Base-by-base conservation (phyloP, 2,113 vertebrate genomes). In the Oreocharis arfaki region DNA sequence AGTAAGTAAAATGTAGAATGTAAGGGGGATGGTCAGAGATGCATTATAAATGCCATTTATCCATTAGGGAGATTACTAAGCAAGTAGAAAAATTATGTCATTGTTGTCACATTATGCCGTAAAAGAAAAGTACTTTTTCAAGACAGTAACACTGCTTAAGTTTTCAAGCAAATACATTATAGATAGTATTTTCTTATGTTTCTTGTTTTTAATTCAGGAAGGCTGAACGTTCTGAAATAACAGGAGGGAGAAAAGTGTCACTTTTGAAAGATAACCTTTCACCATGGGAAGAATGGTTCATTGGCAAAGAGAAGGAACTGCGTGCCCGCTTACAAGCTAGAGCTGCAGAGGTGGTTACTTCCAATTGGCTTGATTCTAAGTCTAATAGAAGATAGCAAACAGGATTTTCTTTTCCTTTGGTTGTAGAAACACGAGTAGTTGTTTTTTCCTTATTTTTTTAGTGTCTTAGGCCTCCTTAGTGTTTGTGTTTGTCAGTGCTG, bases 261-360 rank as follows among this genome's bases (percentile, higher is more conserved):
- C 56, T 32, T 65, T 70, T 87, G 74, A 63, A 95, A 91, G 95
- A 96, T 61, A 90, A 81, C 61, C 98, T 99, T 47, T 98, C 98
- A 84, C 98, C 99, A 0, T 99, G 99, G 99, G 98, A 99, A 96
- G 83, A 98, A 85, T 99, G 99, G 99, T 98, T 99, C 90, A 95
- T 99, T 83, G 98, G 97, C 95, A 99, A 99, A 97, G 98, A 99
- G 88, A 99, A 97, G 97, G 98, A 98, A 59, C 98, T 99, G 11
- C 98, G 98, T 30, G 92, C 97, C 49, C 98, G 97, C 94, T 84
- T 98, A n/a, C 98, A 98, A 53, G 98, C 97, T 71, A 98, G 97
- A 97, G 96, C 98, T 71, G 94, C 98, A 30, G 97, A 99, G 98
- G 99, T 98, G 98, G 97, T 59, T 87, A 19, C 33, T 35, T 67